Conservation (phyloP, 1,140 invertebrate genomes). For the Camponotus vicinus region DNA sequence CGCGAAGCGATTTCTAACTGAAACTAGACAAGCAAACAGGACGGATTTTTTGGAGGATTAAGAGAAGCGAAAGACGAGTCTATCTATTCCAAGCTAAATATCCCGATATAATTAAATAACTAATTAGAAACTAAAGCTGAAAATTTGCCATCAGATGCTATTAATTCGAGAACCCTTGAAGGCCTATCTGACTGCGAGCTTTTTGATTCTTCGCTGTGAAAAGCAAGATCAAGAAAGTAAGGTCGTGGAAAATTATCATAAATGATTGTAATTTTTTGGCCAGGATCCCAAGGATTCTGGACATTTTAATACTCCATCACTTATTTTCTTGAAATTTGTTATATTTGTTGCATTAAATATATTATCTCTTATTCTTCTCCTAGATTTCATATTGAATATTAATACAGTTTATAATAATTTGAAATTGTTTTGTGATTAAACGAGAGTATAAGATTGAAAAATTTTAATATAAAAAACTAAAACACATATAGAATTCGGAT, state of each 20-base stretch:
- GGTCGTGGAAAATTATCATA: not conserved
- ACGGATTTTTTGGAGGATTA: slow-evolving; percentile 32
- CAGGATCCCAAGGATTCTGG: not conserved
- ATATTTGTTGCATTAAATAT: not conserved
- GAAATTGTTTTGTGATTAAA: not conserved
- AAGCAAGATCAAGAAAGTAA: not conserved
- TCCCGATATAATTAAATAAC: not conserved
- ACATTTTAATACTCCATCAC: not conserved
- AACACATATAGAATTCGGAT: too few species aligned
- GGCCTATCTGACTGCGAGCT: slow-evolving; percentile 64
- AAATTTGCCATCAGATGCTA: slow-evolving; percentile 65
- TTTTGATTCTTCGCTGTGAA: slow-evolving; percentile 58
- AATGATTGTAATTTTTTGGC: not conserved
- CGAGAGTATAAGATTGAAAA: not conserved
- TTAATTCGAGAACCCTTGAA: slow-evolving; percentile 63
- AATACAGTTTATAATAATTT: not conserved
- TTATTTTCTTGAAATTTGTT: slow-evolving; percentile 1
- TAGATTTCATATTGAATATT: not conserved
- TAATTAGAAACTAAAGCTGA: slow-evolving; percentile 59
- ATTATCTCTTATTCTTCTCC: not conserved
- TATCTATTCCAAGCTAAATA: not conserved
- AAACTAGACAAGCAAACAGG: slow-evolving; percentile 31
- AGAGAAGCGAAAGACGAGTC: not conserved
- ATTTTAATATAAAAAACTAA: not conserved
- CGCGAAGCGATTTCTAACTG: slow-evolving; percentile 14